Base-by-base conservation (phyloP, 2,113 vertebrate genomes). In the Nycticorax nycticorax region DNA sequence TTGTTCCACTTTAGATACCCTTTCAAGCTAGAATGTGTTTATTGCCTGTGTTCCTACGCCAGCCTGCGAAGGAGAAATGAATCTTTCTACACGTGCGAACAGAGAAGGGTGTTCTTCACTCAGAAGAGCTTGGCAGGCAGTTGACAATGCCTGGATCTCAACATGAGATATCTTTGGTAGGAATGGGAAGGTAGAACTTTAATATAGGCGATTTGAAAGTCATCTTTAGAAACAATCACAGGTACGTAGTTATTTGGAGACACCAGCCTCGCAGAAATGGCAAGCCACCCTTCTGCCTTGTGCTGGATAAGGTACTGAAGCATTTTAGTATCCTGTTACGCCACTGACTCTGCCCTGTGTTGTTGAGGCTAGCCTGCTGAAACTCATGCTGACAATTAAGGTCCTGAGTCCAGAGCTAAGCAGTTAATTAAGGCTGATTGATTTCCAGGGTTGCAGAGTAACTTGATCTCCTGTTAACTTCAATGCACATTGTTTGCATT, bases 371-470 rank as follows among this genome's bases (percentile, higher is more conserved):
- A 48, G 43, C 1, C 2, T 64, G 53, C 52, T 22, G 53, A 68
- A 87, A 66, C 24, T 37, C 47, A 3, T 30, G 48, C 75, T 92
- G 62, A 7, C 88, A 89, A 83, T 72, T 21, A 48, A 71, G 13
- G n/a, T 73, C 56, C 60, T 13, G 48, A 55, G 37, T 69, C 41
- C 60, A 45, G 69, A 89, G 39, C 41, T 68, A 37, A 60, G 21
- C 79, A 57, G 17, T 71, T 92, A 75, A 92, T 97, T 84, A 86
- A 78, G 67, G 86, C 57, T 77, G 91, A 86, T 94, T 79, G 89
- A 91, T 76, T 93, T 62, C 13, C 73, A 86, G 79, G 27, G 16
- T 24, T 59, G 79, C 60, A 45, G 80, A 50, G 83, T 16, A 57
- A 84, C 62, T 19, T 28, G 60, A 91, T 85, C 83, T 64, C 28